These are phyloP conservation scores for Bombylius discolor DNA, from an alignment of 2,888 invertebrate species.

Conservation along the genomic window DNA sequence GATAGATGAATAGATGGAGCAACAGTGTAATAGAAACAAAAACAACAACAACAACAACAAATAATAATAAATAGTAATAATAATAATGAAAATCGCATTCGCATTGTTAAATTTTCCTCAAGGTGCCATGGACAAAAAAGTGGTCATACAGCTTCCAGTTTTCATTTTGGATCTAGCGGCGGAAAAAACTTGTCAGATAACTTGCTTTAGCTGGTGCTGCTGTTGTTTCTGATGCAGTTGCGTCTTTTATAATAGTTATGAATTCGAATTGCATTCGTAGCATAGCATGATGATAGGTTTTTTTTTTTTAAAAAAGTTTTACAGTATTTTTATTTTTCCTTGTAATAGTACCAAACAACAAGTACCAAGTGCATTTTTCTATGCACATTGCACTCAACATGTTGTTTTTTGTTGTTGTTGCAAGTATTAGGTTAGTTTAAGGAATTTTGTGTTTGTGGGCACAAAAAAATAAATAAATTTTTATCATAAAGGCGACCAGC, in stretches of 20 bases:
- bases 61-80: background rate
- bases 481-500: no score
- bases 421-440: no score
- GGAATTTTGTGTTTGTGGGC: no score
- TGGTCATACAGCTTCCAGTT: slow-evolving; percentile 22
- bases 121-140: slow-evolving; percentile 17
- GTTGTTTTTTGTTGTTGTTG: no score
- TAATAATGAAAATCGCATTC: slow-evolving; percentile 6
- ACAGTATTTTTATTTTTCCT: background rate
- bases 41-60: background rate
- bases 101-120: slow-evolving; percentile 15
- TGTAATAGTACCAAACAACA: background rate
- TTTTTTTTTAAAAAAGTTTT: background rate
- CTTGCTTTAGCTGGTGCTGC: background rate
- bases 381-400: background rate
- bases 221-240: background rate
- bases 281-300: background rate
- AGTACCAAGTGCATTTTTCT: background rate
- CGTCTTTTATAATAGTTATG: background rate
- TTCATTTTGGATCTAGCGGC: slow-evolving; percentile 15
- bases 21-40: background rate
- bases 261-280: background rate
- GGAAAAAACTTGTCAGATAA: slow-evolving; percentile 11
- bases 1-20: no score
- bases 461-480: no score